Percentiles rank a stretch among this genome's conserved stretches.
Evolutionary conservation across 2,113 vertebrate species (phyloP).

Genomic region (Onychostoma macrolepis): DNA sequence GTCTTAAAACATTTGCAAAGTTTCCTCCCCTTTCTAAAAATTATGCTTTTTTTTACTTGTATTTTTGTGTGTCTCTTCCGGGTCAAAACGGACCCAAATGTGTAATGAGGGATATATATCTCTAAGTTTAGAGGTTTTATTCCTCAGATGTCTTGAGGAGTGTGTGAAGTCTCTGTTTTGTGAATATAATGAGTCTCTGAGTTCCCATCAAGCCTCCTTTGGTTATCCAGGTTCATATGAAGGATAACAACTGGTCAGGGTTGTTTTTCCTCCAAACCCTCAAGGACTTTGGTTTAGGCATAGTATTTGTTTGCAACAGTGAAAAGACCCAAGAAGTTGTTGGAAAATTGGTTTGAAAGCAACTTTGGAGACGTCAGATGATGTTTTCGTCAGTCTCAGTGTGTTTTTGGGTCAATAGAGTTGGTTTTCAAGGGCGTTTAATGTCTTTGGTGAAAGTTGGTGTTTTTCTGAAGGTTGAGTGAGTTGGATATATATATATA

Average conservation of each 20-base stretch:
- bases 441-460: not conserved
- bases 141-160: not conserved
- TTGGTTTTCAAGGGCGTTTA: not conserved
- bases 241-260: not conserved
- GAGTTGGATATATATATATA: not conserved
- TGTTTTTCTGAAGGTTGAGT: not conserved
- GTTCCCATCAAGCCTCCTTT: not conserved
- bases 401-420: not conserved
- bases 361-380: not conserved
- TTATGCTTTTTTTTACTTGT: not conserved
- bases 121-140: not conserved
- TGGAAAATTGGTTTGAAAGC: not conserved
- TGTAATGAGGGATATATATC: not conserved
- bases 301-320: not conserved
- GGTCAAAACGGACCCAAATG: not conserved
- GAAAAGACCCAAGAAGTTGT: not conserved
- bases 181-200: not conserved
- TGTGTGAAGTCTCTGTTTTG: not conserved
- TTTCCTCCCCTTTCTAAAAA: no score
- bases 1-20: no score
- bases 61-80: not conserved
- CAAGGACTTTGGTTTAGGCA: not conserved
- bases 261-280: not conserved
- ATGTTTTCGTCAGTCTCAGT: no score
- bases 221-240: not conserved